phyloP scores from a whole-genome alignment of 2,888 invertebrate species.

The Calliphora vomitoria region DNA sequence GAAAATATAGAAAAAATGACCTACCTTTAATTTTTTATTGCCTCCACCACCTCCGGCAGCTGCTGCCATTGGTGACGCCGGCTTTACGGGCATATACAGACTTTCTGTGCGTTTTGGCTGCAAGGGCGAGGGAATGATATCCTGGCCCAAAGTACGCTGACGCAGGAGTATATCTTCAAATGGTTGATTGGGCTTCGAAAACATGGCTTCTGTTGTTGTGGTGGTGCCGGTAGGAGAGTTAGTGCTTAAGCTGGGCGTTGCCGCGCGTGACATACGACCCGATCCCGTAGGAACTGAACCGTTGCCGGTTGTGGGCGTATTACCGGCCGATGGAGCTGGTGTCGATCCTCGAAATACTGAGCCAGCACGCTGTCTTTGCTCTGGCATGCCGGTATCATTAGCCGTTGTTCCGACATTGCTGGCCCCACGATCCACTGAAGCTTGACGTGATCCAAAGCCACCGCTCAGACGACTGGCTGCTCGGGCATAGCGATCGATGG shows the following conservation, averaged over 20 bases:
- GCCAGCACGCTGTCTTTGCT: conserved; percentile 85
- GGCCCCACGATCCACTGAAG: conserved; percentile 90
- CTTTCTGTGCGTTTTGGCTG: conserved; percentile 97
- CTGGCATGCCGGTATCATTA: conserved; percentile 67
- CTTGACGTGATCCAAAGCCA: conserved; percentile 88
- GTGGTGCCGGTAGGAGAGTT: conserved; percentile 81
- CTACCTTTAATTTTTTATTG: conserved; percentile 84
- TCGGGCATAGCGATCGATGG: conserved; percentile 92
- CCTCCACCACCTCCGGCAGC: conserved; percentile 84
- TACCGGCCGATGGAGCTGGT: conserved; percentile 78
- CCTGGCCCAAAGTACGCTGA: conserved; percentile 93
- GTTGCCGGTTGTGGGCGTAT: conserved; percentile 86
- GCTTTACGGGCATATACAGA: conserved; percentile 89
- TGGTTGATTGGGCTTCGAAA: conserved; percentile 86
- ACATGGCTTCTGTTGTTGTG: conserved; percentile 83
- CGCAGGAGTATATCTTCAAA: conserved; percentile 93
- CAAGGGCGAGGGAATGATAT: conserved; percentile 93
- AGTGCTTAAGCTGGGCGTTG: conserved; percentile 85
- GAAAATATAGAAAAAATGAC: conserved; percentile 33
- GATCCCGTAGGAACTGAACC: conserved; percentile 87
- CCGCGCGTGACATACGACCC: conserved; percentile 85
- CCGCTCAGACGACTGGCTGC: conserved; percentile 88
- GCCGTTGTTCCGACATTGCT: conserved; percentile 73
- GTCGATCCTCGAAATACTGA: conserved; percentile 85
- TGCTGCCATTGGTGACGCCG: conserved; percentile 85